Evolutionary conservation across 2,113 vertebrate genomes (phyloP).

Genomic region (Labeo rohita): DNA sequence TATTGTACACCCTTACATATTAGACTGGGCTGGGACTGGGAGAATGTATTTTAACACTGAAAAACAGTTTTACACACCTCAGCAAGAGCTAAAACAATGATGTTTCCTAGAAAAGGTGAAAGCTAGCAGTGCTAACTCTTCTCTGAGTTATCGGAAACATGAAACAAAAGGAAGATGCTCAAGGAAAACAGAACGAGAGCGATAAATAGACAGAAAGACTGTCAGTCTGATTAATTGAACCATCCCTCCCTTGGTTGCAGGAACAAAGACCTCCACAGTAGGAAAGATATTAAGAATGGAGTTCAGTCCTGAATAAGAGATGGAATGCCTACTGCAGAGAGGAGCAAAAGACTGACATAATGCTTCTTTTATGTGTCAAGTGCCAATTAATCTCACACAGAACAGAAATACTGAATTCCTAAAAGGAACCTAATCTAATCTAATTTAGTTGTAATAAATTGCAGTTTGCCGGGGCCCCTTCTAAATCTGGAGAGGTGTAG

Average conservation of each 20-base stretch:
- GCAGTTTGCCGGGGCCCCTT: not conserved
- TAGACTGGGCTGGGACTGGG: not conserved
- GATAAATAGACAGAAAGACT: slow-evolving; percentile 34
- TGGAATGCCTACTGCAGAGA: slow-evolving; percentile 22
- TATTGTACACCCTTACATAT: not conserved
- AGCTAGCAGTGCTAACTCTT: slow-evolving; percentile 1
- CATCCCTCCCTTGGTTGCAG: slow-evolving; percentile 29
- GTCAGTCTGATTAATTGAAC: slow-evolving; percentile 61
- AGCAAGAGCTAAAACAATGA: not conserved
- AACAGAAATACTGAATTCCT: slow-evolving; percentile 4
- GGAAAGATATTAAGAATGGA: slow-evolving; percentile 50
- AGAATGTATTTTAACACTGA: not conserved
- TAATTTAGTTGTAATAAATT: slow-evolving; percentile 11
- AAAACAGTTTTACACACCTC: not conserved
- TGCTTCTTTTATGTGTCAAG: slow-evolving; percentile 18
- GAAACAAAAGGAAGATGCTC: not conserved
- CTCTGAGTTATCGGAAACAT: not conserved
- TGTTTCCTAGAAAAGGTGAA: not conserved
- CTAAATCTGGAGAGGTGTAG: not conserved
- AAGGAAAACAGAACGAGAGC: slow-evolving; percentile 11
- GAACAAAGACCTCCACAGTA: slow-evolving; percentile 41
- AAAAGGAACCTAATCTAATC: slow-evolving; percentile 10
- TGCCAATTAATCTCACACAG: slow-evolving; percentile 13
- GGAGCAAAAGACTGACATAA: slow-evolving; percentile 8
- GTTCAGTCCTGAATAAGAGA: slow-evolving; percentile 16